Conservation (phyloP, 1,140 invertebrate species). For the Heliothis subflexa region DNA sequence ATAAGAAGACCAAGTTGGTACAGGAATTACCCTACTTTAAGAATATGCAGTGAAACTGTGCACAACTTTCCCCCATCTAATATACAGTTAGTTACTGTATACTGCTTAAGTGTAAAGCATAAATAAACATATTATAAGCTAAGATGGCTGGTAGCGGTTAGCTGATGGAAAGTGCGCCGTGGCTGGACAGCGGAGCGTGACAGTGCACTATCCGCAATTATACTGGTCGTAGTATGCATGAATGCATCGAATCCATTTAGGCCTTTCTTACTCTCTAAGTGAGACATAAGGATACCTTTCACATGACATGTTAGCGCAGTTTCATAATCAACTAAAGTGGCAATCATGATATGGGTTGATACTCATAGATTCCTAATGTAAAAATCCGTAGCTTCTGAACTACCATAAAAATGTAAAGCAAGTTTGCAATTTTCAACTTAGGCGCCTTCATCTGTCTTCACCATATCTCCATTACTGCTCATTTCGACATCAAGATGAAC, state of each 20-base stretch:
- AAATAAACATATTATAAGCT: neutral
- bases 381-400: no score
- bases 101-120: neutral
- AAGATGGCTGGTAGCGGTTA: constrained; percentile 7
- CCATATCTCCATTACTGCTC: no score
- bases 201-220: neutral
- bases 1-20: neutral
- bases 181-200: neutral
- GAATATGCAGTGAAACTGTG: neutral
- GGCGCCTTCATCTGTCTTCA: no score
- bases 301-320: neutral
- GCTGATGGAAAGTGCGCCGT: constrained; percentile 16
- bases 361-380: no score
- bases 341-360: neutral
- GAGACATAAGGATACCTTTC: neutral
- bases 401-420: no score
- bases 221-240: neutral
- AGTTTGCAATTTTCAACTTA: no score
- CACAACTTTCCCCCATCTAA: neutral
- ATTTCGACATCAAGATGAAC: no score
- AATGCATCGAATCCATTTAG: neutral
- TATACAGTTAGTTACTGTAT: neutral
- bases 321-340: neutral
- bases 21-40: neutral
- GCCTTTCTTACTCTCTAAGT: neutral